Evolutionary conservation across 1,140 invertebrate species (phyloP), one percentile per base, ranked within the genome.

Genomic region (Papilio machaon): DNA sequence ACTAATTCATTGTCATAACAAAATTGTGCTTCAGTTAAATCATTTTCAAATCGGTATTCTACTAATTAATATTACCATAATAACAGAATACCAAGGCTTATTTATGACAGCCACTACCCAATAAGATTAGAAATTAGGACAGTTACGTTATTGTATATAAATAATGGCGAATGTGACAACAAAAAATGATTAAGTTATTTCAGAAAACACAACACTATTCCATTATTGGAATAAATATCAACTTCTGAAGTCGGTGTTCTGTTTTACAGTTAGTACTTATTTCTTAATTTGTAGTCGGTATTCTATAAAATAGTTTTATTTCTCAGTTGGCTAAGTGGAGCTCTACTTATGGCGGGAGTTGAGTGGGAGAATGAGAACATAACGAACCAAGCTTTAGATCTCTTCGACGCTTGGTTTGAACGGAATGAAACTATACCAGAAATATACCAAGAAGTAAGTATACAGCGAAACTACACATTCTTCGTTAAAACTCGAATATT

Each of bases 361-460:
- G 91, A 92, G 74, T 94, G 92, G 92, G 89, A 85, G 43, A 94
- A 92, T 79, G 84, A 82, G 11, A 82, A 86, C 17, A 86, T 94
- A 7, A 92, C 91, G 0, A 84, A 86, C 43, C 91, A 92, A 52
- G 92, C 92, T 0, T 35, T 91, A 3, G 80, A 88, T 2, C 74
- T 94, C 6, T 94, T 91, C 74, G 88, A 92, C 30, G 78, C 84
- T 3, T 94, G 92, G 91, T 46, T 84, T 2, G 85, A 84, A 7
- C 82, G 79, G 0, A 94, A 92, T 43, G 82, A 88, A 15, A 88
- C 85, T 3, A 91, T 92, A 82, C 92, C 90, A n/a, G 91, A 92
- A 9, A 90, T 92, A 64, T 94, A 94, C 47, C 92, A 94, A 80
- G 91, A 94, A 88, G 92, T 94, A 82, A 84, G 82, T 88, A 73